Evolutionary conservation across 2,888 invertebrate genomes (phyloP), one percentile per base, ranked within the genome.

Genomic region (Mamestra brassicae): DNA sequence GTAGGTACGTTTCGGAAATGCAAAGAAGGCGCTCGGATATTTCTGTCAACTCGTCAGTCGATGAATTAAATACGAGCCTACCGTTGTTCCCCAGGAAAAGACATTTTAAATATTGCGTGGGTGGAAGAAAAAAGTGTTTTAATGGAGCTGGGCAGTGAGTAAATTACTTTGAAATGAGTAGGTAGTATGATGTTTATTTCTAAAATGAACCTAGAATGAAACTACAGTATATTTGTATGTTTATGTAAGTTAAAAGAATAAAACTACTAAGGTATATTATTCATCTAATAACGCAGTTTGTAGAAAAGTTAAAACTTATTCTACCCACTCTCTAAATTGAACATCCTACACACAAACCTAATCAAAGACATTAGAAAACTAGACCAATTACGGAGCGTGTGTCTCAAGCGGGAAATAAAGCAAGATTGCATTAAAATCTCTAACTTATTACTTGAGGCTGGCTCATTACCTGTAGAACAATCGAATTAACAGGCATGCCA

Each of bases 401-500:
- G 54, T 75, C 70, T 71, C 73, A 73, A 69, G 69, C 60, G 55
- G 50, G n/a, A 66, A 67, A 62, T 75, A 75, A 74, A 72, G 68
- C 71, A 69, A 73, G 77, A 88, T 83, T 85, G 78, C 71, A 85
- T 88, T 87, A 88, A 83, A 84, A 80, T 76, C 67, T 78, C 76
- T 78, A 70, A 78, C 78, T 87, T 86, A 83, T 85, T 84, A 83
- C 77, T 78, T 68, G 61, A 76, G 76, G 62, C 70, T 60, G 80
- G 78, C 85, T 84, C 84, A 86, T 87, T 89, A 85, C 79, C 83
- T 69, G 71, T 45, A 68, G 78, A 80, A 74, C 78, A 88, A 89
- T 89, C 81, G 75, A 86, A 87, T 89, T 89, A 89, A 80, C 80
- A 84, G 84, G 74, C 80, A 71, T 69, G 76, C 66, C 85, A 75